Evolutionary conservation across 2,113 vertebrate genomes (phyloP).

Genomic region (Bos javanicus): DNA sequence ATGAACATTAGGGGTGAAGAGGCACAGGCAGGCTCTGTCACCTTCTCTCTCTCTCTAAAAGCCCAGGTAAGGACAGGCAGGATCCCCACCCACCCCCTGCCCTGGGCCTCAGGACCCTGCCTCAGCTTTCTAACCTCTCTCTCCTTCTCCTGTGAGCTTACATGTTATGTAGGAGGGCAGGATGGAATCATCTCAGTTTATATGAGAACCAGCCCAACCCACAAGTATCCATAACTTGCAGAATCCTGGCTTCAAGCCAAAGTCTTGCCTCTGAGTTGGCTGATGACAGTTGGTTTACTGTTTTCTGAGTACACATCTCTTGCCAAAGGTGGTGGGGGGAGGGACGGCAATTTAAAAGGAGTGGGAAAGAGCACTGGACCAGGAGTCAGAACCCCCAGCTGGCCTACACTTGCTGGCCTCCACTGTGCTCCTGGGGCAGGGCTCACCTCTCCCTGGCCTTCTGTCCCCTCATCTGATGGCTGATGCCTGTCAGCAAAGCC

Average conservation of each 20-base stretch:
- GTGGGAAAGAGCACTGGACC: background rate
- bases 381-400: background rate
- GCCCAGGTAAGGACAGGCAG: slow-evolving; percentile 8
- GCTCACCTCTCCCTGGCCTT: accelerated
- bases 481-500: background rate
- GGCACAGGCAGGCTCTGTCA: background rate
- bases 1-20: slow-evolving; percentile 58
- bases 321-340: background rate
- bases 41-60: background rate
- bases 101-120: background rate
- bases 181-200: background rate
- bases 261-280: background rate
- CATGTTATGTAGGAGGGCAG: accelerated
- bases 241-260: background rate
- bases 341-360: background rate
- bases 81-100: accelerated
- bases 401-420: background rate
- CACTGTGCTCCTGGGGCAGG: background rate
- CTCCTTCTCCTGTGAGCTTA: background rate
- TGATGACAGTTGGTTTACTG: background rate
- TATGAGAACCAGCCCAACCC: background rate
- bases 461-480: accelerated
- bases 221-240: background rate
- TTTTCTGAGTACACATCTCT: background rate
- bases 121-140: background rate